Conservation (phyloP, 1,140 invertebrate genomes). For the Forficula auricularia region DNA sequence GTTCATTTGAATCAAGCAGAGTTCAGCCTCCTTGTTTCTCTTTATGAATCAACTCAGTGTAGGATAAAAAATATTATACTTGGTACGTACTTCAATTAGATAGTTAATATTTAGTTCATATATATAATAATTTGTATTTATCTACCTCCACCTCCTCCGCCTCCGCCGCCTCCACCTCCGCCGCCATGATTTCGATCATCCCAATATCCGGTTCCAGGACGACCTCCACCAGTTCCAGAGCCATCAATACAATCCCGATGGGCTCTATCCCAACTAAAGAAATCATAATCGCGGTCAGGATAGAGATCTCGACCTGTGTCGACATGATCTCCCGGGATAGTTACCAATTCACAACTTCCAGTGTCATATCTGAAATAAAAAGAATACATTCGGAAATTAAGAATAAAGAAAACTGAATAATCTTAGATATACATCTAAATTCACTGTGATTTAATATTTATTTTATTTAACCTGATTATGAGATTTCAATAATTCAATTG, state of each 20-base stretch:
- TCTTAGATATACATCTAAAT: too few relatives aligned
- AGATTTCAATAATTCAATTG: too few relatives aligned
- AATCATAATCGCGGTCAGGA: conserved; percentile 52
- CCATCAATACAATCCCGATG: conserved; percentile 24
- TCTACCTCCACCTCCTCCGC: not conserved
- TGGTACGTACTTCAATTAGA: too few relatives aligned
- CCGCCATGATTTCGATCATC: not conserved
- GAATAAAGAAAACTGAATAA: too few relatives aligned
- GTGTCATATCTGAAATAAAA: conserved; percentile 35
- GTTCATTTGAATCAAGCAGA: too few relatives aligned
- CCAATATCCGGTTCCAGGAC: not conserved
- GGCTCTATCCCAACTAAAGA: conserved; percentile 51
- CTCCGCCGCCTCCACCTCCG: not conserved
- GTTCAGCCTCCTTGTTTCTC: too few relatives aligned
- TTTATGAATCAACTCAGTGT: too few relatives aligned
- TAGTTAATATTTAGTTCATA: too few relatives aligned
- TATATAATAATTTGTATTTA: too few relatives aligned
- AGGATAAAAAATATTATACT: too few relatives aligned
- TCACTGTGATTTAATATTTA: too few relatives aligned
- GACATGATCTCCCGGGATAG: conserved; percentile 42
- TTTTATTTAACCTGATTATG: too few relatives aligned
- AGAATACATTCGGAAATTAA: conserved; percentile 4
- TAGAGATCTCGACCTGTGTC: conserved; percentile 40
- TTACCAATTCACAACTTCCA: conserved; percentile 49
- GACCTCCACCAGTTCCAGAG: conserved; percentile 10